Percentiles rank a stretch among this genome's conserved stretches.
Evolutionary conservation across 2,113 vertebrate genomes (phyloP).

Genomic region (Sceloporus tristichus): DNA sequence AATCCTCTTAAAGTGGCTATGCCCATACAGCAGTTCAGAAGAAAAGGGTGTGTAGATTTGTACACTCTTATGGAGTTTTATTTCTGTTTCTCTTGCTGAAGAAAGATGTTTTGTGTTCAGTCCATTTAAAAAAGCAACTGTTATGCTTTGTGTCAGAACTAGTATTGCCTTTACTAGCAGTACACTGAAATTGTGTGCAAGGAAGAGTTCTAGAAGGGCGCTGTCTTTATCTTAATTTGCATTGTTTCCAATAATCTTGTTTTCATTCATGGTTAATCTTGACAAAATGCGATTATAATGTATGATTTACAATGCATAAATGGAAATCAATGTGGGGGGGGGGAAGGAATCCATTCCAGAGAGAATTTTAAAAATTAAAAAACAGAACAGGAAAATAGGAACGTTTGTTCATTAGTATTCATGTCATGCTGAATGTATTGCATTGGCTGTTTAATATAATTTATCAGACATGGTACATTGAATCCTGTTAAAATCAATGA

Average conservation of each 20-base stretch:
- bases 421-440: slow-evolving; percentile 46
- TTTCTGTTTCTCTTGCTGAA: not conserved
- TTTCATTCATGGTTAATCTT: slow-evolving; percentile 66
- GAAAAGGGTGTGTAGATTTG: not conserved
- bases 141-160: slow-evolving; percentile 3
- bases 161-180: slow-evolving; percentile 41
- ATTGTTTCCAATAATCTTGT: slow-evolving; percentile 62
- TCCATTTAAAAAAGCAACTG: not conserved
- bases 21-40: not conserved
- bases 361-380: slow-evolving; percentile 27
- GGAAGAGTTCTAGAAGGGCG: slow-evolving; percentile 50
- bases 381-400: slow-evolving; percentile 14
- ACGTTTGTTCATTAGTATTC: slow-evolving; percentile 32
- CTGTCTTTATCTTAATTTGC: slow-evolving; percentile 61
- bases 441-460: slow-evolving; percentile 37
- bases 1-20: not conserved
- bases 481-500: slow-evolving; percentile 47
- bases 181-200: slow-evolving; percentile 39
- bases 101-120: not conserved
- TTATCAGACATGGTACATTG: slow-evolving; percentile 53
- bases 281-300: slow-evolving; percentile 32
- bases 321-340: slow-evolving; percentile 45
- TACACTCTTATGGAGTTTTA: not conserved
- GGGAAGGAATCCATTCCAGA: not conserved
- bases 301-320: slow-evolving; percentile 33